Evolutionary conservation across 2,113 vertebrate species (phyloP).

Genomic region (Oenanthe melanoleuca): DNA sequence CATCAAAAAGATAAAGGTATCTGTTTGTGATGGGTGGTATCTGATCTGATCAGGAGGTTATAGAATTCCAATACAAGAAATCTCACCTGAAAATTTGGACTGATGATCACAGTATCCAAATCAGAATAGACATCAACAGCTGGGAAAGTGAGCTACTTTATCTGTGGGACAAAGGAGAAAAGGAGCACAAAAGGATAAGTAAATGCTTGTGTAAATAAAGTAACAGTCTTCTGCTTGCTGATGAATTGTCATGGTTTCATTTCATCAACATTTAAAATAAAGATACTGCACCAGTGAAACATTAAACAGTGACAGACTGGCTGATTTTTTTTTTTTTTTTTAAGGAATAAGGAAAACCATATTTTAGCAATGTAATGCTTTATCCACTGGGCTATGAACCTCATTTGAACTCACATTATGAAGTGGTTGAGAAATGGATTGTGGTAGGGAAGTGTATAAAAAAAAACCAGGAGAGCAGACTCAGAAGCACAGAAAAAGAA

Average conservation of each 20-base stretch:
- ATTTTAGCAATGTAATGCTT: not conserved
- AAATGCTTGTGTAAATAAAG: not conserved
- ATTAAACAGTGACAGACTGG: not conserved
- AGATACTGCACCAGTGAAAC: not conserved
- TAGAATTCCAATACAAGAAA: not conserved
- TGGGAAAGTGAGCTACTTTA: not conserved
- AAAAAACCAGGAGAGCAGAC: not conserved
- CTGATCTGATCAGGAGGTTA: not conserved
- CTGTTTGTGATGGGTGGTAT: not conserved
- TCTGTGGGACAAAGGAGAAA: not conserved
- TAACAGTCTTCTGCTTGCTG: not conserved
- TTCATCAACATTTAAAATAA: not conserved
- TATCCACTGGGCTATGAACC: slow-evolving; percentile 8
- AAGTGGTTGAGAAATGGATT: not conserved
- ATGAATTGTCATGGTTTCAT: not conserved
- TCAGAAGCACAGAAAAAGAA: not conserved
- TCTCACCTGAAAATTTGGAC: not conserved
- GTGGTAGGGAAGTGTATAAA: not conserved
- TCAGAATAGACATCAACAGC: not conserved
- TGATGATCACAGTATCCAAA: not conserved
- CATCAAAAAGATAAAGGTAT: not conserved
- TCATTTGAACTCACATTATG: not conserved
- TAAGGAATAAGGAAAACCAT: not conserved
- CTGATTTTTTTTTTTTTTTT: not conserved
- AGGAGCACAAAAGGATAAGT: not conserved